Evolutionary conservation across 2,888 invertebrate genomes (phyloP).

Genomic region (Sphecodes monilicornis): DNA sequence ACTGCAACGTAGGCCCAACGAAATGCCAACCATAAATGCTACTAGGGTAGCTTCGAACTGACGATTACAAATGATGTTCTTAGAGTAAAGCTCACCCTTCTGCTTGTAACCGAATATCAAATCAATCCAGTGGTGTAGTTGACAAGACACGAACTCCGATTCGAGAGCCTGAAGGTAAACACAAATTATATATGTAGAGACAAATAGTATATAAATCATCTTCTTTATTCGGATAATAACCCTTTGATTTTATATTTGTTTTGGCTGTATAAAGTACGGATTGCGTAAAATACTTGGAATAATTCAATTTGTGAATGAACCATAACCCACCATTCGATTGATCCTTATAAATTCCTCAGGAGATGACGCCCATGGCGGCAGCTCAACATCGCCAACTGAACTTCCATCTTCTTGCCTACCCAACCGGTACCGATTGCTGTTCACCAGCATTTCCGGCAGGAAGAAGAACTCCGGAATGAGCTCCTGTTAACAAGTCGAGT

Average conservation of each 20-base stretch:
- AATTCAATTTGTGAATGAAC: neutral
- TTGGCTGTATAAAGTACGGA: too few species aligned
- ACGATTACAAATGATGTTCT: neutral
- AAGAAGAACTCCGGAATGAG: slow-evolving; percentile 99
- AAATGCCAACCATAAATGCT: too few species aligned
- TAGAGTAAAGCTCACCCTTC: slow-evolving; percentile 88
- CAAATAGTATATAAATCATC: neutral
- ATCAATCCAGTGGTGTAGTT: slow-evolving; percentile 99
- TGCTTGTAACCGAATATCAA: slow-evolving; percentile 99
- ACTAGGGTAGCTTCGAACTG: too few species aligned
- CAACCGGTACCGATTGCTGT: slow-evolving; percentile 93
- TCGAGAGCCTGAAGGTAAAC: slow-evolving; percentile 91
- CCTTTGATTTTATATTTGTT: too few species aligned
- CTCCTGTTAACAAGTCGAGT: slow-evolving; percentile 87
- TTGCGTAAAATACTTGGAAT: too few species aligned
- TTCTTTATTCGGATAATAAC: accelerated
- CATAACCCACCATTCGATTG: slow-evolving; percentile 92
- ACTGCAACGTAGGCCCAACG: too few species aligned
- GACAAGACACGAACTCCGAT: slow-evolving; percentile 99
- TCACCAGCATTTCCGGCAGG: slow-evolving; percentile 99
- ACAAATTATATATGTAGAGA: neutral
- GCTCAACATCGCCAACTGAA: slow-evolving; percentile 92
- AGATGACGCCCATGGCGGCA: slow-evolving; percentile 98
- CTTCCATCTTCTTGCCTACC: slow-evolving; percentile 94
- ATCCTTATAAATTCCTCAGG: slow-evolving; percentile 99